These are phyloP conservation scores for Limenitis camilla DNA, from an alignment of 2,888 invertebrate species.

Conservation along the genomic window DNA sequence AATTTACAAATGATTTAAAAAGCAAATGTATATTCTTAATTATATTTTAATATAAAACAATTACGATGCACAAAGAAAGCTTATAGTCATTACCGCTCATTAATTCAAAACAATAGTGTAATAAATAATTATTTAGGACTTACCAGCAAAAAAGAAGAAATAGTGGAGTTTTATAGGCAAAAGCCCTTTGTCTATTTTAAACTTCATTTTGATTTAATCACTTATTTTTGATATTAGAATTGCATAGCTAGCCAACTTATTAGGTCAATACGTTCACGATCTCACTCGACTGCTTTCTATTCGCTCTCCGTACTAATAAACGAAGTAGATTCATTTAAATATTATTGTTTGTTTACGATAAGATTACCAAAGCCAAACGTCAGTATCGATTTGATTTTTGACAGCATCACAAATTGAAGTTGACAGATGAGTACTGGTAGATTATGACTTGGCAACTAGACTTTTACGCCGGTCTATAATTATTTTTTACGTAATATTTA, in stretches of 20 bases:
- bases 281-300: constrained; percentile 18
- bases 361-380: not conserved
- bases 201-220: constrained; percentile 48
- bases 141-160: constrained; percentile 91
- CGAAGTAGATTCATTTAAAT: constrained; percentile 12
- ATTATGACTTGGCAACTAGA: not conserved
- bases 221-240: not conserved
- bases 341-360: constrained; percentile 18
- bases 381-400: not conserved
- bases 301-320: constrained; percentile 7
- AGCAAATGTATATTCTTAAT: too few relatives aligned
- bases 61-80: not conserved
- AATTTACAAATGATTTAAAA: too few relatives aligned
- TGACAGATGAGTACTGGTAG: not conserved
- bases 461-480: too few relatives aligned
- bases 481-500: too few relatives aligned
- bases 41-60: too few relatives aligned
- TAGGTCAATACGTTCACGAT: not conserved
- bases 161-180: constrained; percentile 90
- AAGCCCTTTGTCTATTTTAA: constrained; percentile 79
- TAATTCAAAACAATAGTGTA: not conserved
- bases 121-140: constrained; percentile 39
- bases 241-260: not conserved
- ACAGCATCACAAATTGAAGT: too few relatives aligned
- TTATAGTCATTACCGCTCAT: not conserved